Base-by-base conservation (phyloP, 2,113 vertebrate genomes). In the Regulus satrapa region DNA sequence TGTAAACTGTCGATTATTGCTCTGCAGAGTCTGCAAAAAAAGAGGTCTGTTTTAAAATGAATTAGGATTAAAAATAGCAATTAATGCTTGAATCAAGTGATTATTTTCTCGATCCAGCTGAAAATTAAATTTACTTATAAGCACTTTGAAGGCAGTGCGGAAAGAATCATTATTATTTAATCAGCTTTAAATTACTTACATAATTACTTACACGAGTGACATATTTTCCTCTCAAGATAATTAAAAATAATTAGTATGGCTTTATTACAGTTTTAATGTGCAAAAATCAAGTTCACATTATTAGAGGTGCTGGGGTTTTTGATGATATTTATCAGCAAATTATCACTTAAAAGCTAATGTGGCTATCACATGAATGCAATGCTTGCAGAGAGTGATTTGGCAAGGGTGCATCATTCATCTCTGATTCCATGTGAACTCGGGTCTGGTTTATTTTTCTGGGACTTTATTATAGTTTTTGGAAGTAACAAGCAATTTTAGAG, bases 81-180 rank as follows among this genome's bases (percentile, higher is more conserved):
- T 90, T 92, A 96, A 89, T 92, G 58, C 87, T 97, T 91, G 81
- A 92, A 91, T 64, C 83, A 43, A 92, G 56, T 72, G 67, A 96
- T 90, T 95, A 94, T 94, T 95, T 93, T 95, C 83, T 86, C 81
- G 77, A 97, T 93, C 85, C 93, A 89, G 69, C 86, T 86, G 95
- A 95, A 97, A 97, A 96, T 89, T 75, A 92, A 89, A 94, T 93
- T 94, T 95, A 43, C 78, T 83, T 81, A 68, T 88, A 91, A 91
- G 85, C 76, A 78, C 85, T 92, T 88, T 29, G 83, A 95, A 89
- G 77, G 85, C 93, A 81, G 46, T 61, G 80, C 43, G 48, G 62
- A 87, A 85, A 92, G 56, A 94, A 75, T 91, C 63, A 92, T 95
- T 91, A 95, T 95, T 95, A 94, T 88, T 96, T 95, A 94, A 97